A percentile compares a stretch with the other conserved stretches of the same genome.
These are phyloP conservation scores for Thysanoteuthis rhombus DNA, from an alignment of 2,888 invertebrate genomes.

Conservation along the genomic window DNA sequence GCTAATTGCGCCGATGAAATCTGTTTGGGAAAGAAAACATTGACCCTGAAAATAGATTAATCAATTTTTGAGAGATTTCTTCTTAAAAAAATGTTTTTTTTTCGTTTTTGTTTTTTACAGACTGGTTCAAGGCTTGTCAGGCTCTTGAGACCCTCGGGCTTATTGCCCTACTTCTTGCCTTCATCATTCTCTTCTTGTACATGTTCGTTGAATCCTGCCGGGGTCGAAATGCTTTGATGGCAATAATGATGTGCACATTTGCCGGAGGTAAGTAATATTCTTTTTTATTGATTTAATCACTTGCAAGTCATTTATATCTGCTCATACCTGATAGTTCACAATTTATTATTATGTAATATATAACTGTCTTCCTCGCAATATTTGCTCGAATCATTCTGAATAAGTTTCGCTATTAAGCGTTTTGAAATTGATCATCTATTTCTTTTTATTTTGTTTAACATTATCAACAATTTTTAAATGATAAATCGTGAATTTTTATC, in stretches of 20 bases:
- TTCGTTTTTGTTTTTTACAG: constrained; percentile 42
- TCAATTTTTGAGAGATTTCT: neutral
- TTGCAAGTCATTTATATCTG: no score
- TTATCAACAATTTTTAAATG: no score
- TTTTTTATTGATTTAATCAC: no score
- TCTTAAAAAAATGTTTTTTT: neutral
- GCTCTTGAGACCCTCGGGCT: constrained; percentile 57
- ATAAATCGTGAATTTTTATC: no score
- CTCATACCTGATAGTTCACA: no score
- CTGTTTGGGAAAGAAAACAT: no score
- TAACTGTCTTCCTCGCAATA: neutral
- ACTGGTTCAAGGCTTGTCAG: constrained; percentile 52
- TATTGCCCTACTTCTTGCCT: constrained; percentile 45
- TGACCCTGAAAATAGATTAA: neutral
- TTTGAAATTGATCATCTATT: constrained; percentile 30
- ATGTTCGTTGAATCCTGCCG: constrained; percentile 51
- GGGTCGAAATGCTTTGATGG: constrained; percentile 49
- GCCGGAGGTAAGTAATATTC: constrained; percentile 47
- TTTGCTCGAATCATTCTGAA: neutral
- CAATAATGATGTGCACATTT: constrained; percentile 48
- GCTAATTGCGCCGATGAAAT: no score
- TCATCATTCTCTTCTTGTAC: constrained; percentile 50
- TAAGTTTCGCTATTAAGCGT: constrained; percentile 22
- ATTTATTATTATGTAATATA: no score
- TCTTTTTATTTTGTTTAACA: constrained; percentile 33